Evolutionary conservation across 2,797 vertebrate genomes (phyloP), one percentile per base, ranked within the genome.

Genomic region (Takifugu ocellatus): DNA sequence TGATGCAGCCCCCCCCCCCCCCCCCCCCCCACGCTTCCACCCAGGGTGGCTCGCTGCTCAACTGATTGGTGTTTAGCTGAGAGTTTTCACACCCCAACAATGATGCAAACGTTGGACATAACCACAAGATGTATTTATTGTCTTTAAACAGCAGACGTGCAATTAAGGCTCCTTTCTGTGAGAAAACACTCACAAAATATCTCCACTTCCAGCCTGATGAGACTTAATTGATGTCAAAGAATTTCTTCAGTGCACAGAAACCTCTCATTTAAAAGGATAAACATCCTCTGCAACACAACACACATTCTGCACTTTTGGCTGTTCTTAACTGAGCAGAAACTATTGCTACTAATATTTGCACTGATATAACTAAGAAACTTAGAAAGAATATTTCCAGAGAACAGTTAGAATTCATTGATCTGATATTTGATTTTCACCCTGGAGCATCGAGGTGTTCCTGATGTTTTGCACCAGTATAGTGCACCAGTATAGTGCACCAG

Each of bases 51-150:
- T 71, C 57, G 47, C 12, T 5, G 58, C 59, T 73, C 39, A 68
- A 59, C 69, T 77, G 62, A 77, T 71, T 66, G 80, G 59, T 45
- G 69, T 59, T 63, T 51, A 31, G 66, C 75, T 74, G 56, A 69
- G 70, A 80, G 74, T 75, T 75, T 63, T 24, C 66, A 63, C 57
- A 75, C 66, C 68, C 65, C 73, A 85, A 81, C 78, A 79, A 85
- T 87, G 85, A 88, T 82, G 83, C 80, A 88, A 88, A 79, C 84
- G 71, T 76, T 74, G 56, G 83, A 86, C 82, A 87, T 73, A 77
- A 68, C 70, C 66, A 59, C 72, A 70, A 56, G 70, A 71, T 61
- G 71, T 58, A 68, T 68, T 72, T 73, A 64, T 70, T 73, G 54
- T 55, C 73, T 66, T 73, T 72, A 72, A 70, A 70, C 54, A 29